Evolutionary conservation across 2,113 vertebrate genomes (phyloP), one percentile per base, ranked within the genome.

Genomic region (Macrotis lagotis): DNA sequence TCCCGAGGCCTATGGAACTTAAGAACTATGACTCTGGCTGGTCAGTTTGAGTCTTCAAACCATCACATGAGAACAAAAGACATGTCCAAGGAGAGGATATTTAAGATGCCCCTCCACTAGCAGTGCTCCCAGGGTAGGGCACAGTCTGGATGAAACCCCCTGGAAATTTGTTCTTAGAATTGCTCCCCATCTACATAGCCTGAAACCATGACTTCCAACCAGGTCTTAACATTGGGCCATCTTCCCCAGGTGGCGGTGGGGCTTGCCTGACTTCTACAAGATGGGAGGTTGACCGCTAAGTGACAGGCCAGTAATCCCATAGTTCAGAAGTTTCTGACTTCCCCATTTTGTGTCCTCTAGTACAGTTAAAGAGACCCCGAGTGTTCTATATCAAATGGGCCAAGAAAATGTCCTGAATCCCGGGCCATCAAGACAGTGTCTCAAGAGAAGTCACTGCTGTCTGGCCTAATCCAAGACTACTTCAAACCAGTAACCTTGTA

Each of bases 11-110:
- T 3, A 16, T 0, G 22, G 16, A 74, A 74, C 16, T 9, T 6
- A 19, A n/a, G 19, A 22, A 44, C 66, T 22, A 31, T 66, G 28
- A 31, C 0, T 74, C 48, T 50, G 47, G 28, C 47, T 25, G 14
- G 91, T 49, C 74, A 91, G 91, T 49, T 48, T 74, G 90, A 49
- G 26, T 51, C 11, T 93, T 91, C 89, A 55, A 50, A 14, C 49
- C 83, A 51, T 19, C 50, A 88, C 16, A 90, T 92, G 50, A 52
- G 50, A 44, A 96, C 66, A 94, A 95, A 8, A 92, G 55, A 37
- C 28, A 37, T 37, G 28, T 12, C 55, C 11, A 3, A 66, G 31
- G 37, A 74, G 16, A n/a, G 59, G 16, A 6, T n/a, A 19, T n/a
- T 2, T 22, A n/a, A n/a, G 14, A 22, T 22, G 5, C 37, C 66